Evolutionary conservation across 2,797 vertebrate genomes (phyloP).

Genomic region (Megaceryle alcyon): DNA sequence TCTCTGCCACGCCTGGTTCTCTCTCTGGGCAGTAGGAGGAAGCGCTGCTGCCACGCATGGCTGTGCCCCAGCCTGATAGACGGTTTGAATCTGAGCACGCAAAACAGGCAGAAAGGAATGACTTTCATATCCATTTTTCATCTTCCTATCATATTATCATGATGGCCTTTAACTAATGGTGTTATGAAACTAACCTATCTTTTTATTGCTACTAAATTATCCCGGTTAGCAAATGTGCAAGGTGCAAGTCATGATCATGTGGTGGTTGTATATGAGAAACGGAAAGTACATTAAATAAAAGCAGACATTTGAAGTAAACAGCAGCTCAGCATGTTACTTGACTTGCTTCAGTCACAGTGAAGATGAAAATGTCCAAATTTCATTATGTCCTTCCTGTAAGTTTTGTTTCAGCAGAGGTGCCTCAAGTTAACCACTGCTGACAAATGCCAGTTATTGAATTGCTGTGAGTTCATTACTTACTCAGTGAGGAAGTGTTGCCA

Average conservation of each 20-base stretch:
- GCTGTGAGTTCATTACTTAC: neutral
- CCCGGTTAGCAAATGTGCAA: neutral
- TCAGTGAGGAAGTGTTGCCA: neutral
- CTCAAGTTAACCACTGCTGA: neutral
- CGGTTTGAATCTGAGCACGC: accelerated
- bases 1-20: neutral
- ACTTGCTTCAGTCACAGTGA: neutral
- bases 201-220: neutral
- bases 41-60: neutral
- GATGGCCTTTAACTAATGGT: neutral
- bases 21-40: neutral
- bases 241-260: neutral
- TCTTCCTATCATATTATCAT: neutral
- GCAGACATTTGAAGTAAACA: neutral
- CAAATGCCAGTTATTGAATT: neutral
- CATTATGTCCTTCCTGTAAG: neutral
- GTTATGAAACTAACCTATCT: neutral
- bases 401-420: neutral
- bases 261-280: neutral
- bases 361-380: neutral
- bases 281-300: neutral
- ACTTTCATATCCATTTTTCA: neutral
- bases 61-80: neutral
- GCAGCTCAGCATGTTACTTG: neutral
- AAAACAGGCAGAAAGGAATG: neutral